These are phyloP conservation scores for Grallaria varia DNA, from an alignment of 2,113 vertebrate species.

Conservation along the genomic window DNA sequence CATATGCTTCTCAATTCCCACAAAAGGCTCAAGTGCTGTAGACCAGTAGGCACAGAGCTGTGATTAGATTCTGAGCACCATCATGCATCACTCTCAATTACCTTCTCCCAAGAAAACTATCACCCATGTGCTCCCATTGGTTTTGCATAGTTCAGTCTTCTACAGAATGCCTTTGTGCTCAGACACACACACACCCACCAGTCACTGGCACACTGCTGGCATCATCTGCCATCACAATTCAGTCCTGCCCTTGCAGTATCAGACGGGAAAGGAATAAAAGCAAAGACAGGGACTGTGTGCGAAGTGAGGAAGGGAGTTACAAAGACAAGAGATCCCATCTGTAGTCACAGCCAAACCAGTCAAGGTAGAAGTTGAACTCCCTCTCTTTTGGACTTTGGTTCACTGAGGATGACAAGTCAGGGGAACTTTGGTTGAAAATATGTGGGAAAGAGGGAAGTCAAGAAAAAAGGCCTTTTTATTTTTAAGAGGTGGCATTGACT, in stretches of 20 bases:
- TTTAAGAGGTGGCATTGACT: conserved; percentile 86
- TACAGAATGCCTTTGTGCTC: neutral
- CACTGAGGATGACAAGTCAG: conserved; percentile 29
- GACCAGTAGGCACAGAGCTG: neutral
- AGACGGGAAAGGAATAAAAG: conserved; percentile 28
- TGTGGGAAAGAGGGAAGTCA: conserved; percentile 25
- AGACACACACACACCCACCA: neutral
- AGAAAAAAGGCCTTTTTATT: neutral
- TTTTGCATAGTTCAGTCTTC: neutral
- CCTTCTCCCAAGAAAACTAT: neutral
- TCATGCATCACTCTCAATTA: neutral
- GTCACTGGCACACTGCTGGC: conserved; percentile 16
- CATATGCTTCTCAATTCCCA: neutral
- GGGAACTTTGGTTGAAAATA: conserved; percentile 33
- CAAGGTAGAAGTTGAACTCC: conserved; percentile 10
- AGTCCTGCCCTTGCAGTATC: neutral
- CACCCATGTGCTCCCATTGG: neutral
- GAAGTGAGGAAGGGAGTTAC: neutral
- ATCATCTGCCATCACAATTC: conserved; percentile 6
- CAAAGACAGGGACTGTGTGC: conserved; percentile 15
- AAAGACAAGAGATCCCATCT: neutral
- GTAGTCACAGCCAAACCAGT: conserved; percentile 29
- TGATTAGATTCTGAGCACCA: neutral
- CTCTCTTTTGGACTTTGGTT: conserved; percentile 56
- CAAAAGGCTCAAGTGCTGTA: neutral